Evolutionary conservation across 2,797 vertebrate species (phyloP).

Genomic region (Pyrocephalus nanus): DNA sequence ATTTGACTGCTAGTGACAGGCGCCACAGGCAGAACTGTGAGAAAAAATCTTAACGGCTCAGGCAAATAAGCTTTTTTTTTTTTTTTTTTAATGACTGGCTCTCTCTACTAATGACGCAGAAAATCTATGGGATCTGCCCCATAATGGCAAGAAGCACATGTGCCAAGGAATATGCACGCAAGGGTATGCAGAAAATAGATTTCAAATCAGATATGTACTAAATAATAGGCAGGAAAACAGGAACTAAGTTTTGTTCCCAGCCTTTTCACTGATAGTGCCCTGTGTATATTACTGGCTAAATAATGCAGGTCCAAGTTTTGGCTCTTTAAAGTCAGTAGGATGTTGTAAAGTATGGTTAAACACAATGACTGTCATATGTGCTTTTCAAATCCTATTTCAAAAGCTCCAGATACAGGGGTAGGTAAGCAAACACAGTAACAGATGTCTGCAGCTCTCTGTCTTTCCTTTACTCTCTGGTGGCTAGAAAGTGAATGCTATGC

Average conservation of each 20-base stretch:
- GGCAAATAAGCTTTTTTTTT: conserved; percentile 57
- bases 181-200: conserved; percentile 40
- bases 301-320: neutral
- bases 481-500: neutral
- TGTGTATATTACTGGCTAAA: neutral
- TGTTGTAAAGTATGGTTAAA: neutral
- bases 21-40: conserved; percentile 77
- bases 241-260: conserved; percentile 32
- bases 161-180: conserved; percentile 33
- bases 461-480: conserved; percentile 14
- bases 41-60: conserved; percentile 73
- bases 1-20: conserved; percentile 84
- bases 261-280: neutral
- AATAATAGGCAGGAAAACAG: conserved; percentile 42
- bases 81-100: conserved; percentile 57
- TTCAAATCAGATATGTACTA: conserved; percentile 35
- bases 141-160: conserved; percentile 27
- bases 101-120: conserved; percentile 53
- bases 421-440: conserved; percentile 15
- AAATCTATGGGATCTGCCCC: conserved; percentile 62
- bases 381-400: conserved; percentile 21
- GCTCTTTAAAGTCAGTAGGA: neutral
- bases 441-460: neutral
- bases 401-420: conserved; percentile 7
- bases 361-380: neutral